Percentiles rank a stretch among this genome's conserved stretches.
phyloP scores from a whole-genome alignment of 2,797 vertebrate species.

The Ceryle rudis region DNA sequence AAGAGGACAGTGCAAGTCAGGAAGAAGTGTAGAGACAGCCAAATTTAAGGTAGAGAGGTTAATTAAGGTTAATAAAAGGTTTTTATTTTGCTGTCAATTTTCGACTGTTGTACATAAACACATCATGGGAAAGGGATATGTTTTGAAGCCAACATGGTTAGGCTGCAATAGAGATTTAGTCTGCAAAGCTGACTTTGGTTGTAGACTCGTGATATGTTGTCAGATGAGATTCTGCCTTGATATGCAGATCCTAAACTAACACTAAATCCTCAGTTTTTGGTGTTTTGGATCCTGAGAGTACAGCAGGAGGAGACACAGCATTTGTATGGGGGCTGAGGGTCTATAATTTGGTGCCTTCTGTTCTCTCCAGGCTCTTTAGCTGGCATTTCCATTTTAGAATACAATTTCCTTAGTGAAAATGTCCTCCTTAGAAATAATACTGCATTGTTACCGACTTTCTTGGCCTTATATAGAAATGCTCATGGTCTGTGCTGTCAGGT shows the following conservation, averaged over 20 bases:
- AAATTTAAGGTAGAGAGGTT: background rate
- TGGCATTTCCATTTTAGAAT: background rate
- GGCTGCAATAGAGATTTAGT: background rate
- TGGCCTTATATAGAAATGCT: background rate
- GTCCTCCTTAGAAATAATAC: background rate
- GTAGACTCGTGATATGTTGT: background rate
- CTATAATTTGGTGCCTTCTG: background rate
- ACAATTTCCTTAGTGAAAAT: background rate
- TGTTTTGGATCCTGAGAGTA: background rate
- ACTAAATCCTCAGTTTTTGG: background rate
- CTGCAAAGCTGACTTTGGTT: background rate
- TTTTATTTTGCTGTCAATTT: background rate
- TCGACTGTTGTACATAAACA: background rate
- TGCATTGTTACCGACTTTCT: background rate
- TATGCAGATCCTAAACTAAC: background rate
- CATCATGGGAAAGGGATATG: background rate
- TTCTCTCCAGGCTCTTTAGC: background rate
- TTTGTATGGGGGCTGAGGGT: background rate
- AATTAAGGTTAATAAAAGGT: background rate
- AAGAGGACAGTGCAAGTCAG: background rate
- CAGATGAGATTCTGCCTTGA: background rate
- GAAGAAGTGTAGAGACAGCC: background rate
- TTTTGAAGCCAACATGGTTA: background rate
- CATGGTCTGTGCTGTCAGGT: background rate
- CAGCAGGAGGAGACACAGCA: background rate